A percentile compares a stretch with the other conserved stretches of the same genome.
phyloP scores from a whole-genome alignment of 2,888 invertebrate genomes.

The Mallateleia sp. region DNA sequence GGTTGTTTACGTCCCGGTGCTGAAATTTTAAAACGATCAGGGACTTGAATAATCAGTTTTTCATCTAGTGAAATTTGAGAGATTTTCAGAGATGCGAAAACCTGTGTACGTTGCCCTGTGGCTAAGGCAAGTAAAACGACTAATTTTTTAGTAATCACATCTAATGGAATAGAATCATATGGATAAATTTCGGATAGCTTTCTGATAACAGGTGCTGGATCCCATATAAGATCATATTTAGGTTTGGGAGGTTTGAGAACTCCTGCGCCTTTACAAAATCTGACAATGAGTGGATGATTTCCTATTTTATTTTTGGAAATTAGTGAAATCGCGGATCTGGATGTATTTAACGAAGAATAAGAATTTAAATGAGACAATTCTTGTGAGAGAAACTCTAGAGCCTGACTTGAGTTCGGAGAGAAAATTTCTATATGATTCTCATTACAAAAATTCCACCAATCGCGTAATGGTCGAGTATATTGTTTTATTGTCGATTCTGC shows the following conservation, averaged over 20 bases:
- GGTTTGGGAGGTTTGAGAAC: conserved; percentile 70
- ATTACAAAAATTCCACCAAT: conserved; percentile 62
- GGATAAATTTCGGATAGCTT: conserved; percentile 42
- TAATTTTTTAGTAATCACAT: conserved; percentile 67
- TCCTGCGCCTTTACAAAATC: conserved; percentile 76
- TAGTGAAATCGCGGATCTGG: conserved; percentile 3
- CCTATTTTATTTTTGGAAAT: conserved; percentile 42
- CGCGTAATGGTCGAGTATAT: conserved; percentile 45
- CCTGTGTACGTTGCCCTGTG: conserved; percentile 73
- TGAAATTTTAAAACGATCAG: too few relatives aligned
- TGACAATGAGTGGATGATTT: conserved; percentile 50
- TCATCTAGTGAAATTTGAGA: conserved; percentile 69
- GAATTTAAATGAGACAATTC: conserved; percentile 26
- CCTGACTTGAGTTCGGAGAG: not conserved
- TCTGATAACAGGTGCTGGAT: conserved; percentile 74
- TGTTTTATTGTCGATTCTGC: conserved; percentile 58
- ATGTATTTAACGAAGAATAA: not conserved
- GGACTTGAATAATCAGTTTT: too few relatives aligned
- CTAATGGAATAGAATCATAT: not conserved
- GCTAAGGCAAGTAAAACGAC: conserved; percentile 63
- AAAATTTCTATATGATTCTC: conserved; percentile 2
- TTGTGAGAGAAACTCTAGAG: conserved; percentile 42
- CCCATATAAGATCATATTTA: conserved; percentile 77
- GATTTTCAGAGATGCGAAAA: conserved; percentile 53
- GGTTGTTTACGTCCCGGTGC: too few relatives aligned